Percentiles rank a stretch among this genome's conserved stretches.
phyloP scores from a whole-genome alignment of 2,888 invertebrate species.

The Coleophora flavipennella region DNA sequence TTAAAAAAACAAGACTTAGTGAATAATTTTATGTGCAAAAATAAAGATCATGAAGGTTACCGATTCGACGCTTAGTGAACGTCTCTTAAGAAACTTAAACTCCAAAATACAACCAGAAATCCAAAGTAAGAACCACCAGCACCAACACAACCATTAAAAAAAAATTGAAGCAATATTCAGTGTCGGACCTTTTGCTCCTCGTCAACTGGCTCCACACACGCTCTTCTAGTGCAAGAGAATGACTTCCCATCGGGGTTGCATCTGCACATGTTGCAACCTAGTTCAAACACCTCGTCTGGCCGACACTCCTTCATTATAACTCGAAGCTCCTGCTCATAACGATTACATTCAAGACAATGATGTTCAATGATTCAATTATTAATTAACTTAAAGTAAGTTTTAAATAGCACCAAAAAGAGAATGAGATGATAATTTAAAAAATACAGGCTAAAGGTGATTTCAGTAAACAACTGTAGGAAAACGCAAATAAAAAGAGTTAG shows the following conservation, averaged over 20 bases:
- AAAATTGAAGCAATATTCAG: neutral
- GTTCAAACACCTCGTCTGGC: conserved; percentile 65
- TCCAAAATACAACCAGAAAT: too few species aligned
- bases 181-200: conserved; percentile 35
- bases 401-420: too few species aligned
- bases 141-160: neutral
- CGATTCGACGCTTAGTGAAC: neutral
- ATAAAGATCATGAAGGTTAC: neutral
- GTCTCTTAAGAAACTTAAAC: neutral
- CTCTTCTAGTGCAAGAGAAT: conserved; percentile 65
- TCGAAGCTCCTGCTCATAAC: conserved; percentile 32
- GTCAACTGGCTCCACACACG: conserved; percentile 37
- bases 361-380: too few species aligned
- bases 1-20: too few species aligned
- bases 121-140: neutral
- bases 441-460: too few species aligned
- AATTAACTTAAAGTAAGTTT: too few species aligned
- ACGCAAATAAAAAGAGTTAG: too few species aligned
- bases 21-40: too few species aligned
- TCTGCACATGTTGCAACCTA: conserved; percentile 73
- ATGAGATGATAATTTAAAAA: too few species aligned
- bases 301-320: conserved; percentile 46
- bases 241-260: conserved; percentile 70
- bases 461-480: too few species aligned
- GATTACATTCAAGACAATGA: neutral